A percentile compares a stretch with the other conserved stretches of the same genome.
Conservation (phyloP, 2,888 invertebrate genomes). For the Drosophila stalkeri region DNA sequence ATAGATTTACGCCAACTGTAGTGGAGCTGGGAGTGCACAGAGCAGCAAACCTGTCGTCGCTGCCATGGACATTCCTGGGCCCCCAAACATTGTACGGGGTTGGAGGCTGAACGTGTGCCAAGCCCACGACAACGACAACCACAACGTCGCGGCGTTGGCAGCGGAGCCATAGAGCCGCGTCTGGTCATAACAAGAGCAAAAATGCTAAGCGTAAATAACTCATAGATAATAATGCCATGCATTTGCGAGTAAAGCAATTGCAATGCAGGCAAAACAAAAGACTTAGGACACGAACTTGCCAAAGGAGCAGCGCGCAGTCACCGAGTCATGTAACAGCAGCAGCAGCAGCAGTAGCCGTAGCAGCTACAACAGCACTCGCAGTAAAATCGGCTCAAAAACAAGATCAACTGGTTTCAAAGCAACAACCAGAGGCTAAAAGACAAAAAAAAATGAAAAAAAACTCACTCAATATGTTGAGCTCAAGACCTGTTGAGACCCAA, state of each 20-base stretch:
- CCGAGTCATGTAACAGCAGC: conserved; percentile 77
- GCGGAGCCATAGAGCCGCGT: conserved; percentile 38
- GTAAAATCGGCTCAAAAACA: conserved; percentile 62
- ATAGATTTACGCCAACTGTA: conserved; percentile 66
- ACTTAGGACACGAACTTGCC: conserved; percentile 80
- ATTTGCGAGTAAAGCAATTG: conserved; percentile 65
- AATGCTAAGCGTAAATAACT: conserved; percentile 76
- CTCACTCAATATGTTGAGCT: conserved; percentile 71
- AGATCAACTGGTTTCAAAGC: conserved; percentile 75
- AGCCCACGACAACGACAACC: conserved; percentile 62
- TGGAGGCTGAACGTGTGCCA: conserved; percentile 70
- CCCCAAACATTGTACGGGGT: conserved; percentile 37
- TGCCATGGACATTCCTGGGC: conserved; percentile 70
- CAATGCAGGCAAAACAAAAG: conserved; percentile 73
- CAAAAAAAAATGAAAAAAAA: conserved; percentile 39
- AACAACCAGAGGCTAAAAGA: conserved; percentile 29
- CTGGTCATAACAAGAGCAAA: conserved; percentile 73
- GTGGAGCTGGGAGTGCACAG: conserved; percentile 31
- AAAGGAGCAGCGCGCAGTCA: conserved; percentile 60
- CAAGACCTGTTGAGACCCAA: conserved; percentile 76
- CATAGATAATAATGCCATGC: conserved; percentile 78
- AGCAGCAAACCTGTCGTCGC: conserved; percentile 68
- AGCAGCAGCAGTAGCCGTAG: conserved; percentile 5
- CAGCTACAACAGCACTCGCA: conserved; percentile 4
- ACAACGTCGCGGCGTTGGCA: conserved; percentile 51